Evolutionary conservation across 2,113 vertebrate genomes (phyloP).

Genomic region (Grallaria varia): DNA sequence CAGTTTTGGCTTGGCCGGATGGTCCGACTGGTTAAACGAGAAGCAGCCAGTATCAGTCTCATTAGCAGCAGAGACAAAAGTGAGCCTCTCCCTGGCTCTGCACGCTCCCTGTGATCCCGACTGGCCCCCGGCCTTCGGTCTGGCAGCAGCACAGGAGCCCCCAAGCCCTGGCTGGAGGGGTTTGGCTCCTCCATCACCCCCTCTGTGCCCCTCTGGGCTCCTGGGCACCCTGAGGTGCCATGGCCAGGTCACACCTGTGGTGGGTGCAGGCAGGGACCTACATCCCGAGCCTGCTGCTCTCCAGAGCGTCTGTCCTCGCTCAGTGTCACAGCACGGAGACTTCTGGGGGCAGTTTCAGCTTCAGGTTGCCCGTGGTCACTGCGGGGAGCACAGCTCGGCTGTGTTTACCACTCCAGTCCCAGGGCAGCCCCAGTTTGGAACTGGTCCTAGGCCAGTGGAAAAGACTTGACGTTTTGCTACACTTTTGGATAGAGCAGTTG

Average conservation of each 20-base stretch:
- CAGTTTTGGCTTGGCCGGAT: constrained; percentile 26
- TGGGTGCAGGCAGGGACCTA: background rate
- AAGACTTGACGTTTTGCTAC: background rate
- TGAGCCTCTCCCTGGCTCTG: background rate
- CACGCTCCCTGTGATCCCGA: rapidly evolving
- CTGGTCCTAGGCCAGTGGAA: background rate
- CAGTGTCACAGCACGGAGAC: rapidly evolving
- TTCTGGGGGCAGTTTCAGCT: background rate
- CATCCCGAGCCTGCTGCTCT: background rate
- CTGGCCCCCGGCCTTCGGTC: background rate
- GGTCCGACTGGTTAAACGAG: constrained; percentile 45
- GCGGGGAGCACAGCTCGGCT: rapidly evolving
- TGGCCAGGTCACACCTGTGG: rapidly evolving
- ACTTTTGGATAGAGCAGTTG: background rate
- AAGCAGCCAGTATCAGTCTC: background rate
- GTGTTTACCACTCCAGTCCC: background rate
- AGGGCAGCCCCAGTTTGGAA: background rate
- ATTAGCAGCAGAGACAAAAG: background rate
- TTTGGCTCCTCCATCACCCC: background rate
- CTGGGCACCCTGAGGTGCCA: rapidly evolving
- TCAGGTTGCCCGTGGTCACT: rapidly evolving
- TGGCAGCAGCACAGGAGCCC: background rate
- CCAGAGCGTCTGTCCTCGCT: background rate
- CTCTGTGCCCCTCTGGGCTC: rapidly evolving
- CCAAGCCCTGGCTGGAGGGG: rapidly evolving